phyloP scores from a whole-genome alignment of 2,113 vertebrate species.

The Sceloporus undulatus region DNA sequence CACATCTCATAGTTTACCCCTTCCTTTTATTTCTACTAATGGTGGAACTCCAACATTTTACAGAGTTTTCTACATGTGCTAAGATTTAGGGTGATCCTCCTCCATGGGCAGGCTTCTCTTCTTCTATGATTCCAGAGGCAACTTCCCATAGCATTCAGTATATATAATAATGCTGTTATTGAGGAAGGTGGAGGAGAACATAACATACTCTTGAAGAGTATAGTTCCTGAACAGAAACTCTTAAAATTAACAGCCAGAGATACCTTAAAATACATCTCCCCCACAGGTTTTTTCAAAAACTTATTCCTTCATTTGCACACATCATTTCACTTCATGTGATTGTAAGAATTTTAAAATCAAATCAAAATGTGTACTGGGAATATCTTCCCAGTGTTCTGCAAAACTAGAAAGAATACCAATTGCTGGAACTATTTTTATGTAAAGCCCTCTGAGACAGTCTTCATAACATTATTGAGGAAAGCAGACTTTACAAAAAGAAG shows the following conservation, averaged over 20 bases:
- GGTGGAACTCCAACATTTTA: too few relatives aligned
- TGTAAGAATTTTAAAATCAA: slow-evolving; percentile 51
- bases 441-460: slow-evolving; percentile 57
- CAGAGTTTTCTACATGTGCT: too few relatives aligned
- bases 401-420: slow-evolving; percentile 46
- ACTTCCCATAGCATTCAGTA: too few relatives aligned
- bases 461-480: slow-evolving; percentile 65
- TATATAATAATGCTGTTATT: slow-evolving; percentile 1
- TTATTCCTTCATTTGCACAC: not conserved
- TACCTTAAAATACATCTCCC: not conserved
- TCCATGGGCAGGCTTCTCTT: too few relatives aligned
- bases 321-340: slow-evolving; percentile 31
- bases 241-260: not conserved
- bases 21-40: too few relatives aligned
- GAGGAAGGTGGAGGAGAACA: slow-evolving; percentile 20
- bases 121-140: too few relatives aligned
- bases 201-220: slow-evolving; percentile 44
- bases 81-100: too few relatives aligned
- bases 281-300: slow-evolving; percentile 23
- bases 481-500: slow-evolving; percentile 41
- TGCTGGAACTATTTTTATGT: slow-evolving; percentile 52
- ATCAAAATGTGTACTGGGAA: slow-evolving; percentile 46
- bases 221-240: slow-evolving; percentile 2
- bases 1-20: too few relatives aligned
- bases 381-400: slow-evolving; percentile 13